A percentile compares a stretch with the other conserved stretches of the same genome.
Conservation (phyloP, 2,113 vertebrate species). For the Dromiciops gliroides region DNA sequence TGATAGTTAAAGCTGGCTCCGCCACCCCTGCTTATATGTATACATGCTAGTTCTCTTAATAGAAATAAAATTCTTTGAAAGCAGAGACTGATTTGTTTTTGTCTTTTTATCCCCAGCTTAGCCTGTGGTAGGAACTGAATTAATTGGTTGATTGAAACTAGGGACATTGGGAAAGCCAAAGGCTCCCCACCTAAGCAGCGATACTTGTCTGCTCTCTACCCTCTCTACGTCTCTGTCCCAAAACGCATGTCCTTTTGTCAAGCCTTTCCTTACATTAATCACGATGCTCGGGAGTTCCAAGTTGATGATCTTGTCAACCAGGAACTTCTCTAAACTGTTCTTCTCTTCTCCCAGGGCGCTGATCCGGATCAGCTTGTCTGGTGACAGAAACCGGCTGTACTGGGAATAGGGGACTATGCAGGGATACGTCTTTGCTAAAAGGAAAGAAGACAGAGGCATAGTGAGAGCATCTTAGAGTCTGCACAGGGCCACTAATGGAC, state of each 20-base stretch:
- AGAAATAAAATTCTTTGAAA: not conserved
- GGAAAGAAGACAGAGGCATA: slow-evolving; percentile 42
- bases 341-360: slow-evolving; percentile 81
- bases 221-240: not conserved
- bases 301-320: slow-evolving; percentile 81
- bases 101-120: not conserved
- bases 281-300: slow-evolving; percentile 77
- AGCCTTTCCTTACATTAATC: slow-evolving; percentile 75
- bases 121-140: not conserved
- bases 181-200: not conserved
- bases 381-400: slow-evolving; percentile 81
- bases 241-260: not conserved
- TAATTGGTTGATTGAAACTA: not conserved
- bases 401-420: slow-evolving; percentile 81
- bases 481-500: not conserved
- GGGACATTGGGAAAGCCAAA: not conserved
- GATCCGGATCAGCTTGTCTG: slow-evolving; percentile 82
- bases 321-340: slow-evolving; percentile 51
- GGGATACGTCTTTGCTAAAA: slow-evolving; percentile 80
- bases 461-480: not conserved
- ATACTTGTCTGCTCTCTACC: not conserved
- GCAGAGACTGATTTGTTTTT: not conserved
- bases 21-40: not conserved
- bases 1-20: not conserved
- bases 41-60: not conserved